Evolutionary conservation across 2,888 invertebrate genomes (phyloP), one percentile per base, ranked within the genome.

Genomic region (Nephrotoma appendiculata): DNA sequence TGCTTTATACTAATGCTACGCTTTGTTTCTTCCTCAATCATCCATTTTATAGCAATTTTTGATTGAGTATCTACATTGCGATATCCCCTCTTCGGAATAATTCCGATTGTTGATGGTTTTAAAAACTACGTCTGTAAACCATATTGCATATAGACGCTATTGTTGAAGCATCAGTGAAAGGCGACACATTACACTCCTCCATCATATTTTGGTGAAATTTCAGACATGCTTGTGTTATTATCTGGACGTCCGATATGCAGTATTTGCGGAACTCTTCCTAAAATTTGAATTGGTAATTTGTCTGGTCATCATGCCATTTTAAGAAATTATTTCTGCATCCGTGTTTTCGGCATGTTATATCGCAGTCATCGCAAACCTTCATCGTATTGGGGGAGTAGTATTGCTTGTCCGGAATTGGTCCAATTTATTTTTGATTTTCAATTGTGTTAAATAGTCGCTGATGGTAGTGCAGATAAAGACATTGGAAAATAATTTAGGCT

Each of bases 391-490:
- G 71, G 2, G 71, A 71, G 71, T 71, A 83, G 31, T 12, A 83
- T 31, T 4, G 0, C 12, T 5, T 83, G 7, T 83, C 41, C 83
- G 83, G 83, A 1, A 83, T 83, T 2, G 4, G 2, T 4, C 83
- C 83, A 2, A 12, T 11, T 6, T 83, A 83, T 41, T 83, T 41
- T 41, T 31, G 2, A 12, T 83, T 83, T 3, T 31, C 83, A 1
- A 1, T n/a, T 5, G 86, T 87, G 71, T 88, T 88, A 41, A 89
- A 89, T 7, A 89, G 71, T 87, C 11, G 88, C 87, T 86, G 88
- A 88, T 44, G 88, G 88, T 44, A 89, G 86, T 85, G 86, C 41
- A 19, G 88, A 45, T 19, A 89, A 45, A 1, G 87, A 57, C 88
- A 89, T 89, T 0, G 88, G 89, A 52, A 89, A 88, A n/a, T n/a